These are phyloP conservation scores for Achlya flavicornis DNA, from an alignment of 2,888 invertebrate species.

Conservation along the genomic window DNA sequence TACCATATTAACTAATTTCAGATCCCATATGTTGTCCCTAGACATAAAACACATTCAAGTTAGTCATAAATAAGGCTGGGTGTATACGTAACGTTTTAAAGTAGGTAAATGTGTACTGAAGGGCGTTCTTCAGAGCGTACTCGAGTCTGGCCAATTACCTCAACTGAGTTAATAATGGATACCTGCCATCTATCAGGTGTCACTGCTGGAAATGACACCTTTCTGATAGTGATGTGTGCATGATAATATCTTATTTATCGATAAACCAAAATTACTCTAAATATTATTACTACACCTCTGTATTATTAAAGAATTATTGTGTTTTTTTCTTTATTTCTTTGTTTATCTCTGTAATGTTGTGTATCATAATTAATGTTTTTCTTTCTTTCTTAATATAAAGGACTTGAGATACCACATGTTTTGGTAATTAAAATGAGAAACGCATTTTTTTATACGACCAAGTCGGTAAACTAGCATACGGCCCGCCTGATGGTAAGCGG, in stretches of 20 bases:
- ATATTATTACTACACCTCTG: too few species aligned
- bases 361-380: too few species aligned
- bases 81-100: neutral
- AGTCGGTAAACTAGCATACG: too few species aligned
- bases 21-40: neutral
- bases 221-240: neutral
- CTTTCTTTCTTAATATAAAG: too few species aligned
- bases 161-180: constrained; percentile 8
- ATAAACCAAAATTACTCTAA: neutral
- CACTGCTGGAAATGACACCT: constrained; percentile 12
- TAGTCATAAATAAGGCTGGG: neutral
- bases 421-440: too few species aligned
- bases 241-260: neutral
- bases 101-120: neutral
- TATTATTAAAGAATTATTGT: too few species aligned
- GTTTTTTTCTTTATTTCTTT: too few species aligned
- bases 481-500: too few species aligned
- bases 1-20: too few species aligned
- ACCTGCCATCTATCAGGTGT: constrained; percentile 10
- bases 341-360: too few species aligned
- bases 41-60: neutral
- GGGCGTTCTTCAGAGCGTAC: neutral
- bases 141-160: neutral
- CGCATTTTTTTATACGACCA: too few species aligned
- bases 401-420: too few species aligned